These are phyloP conservation scores for Catocala nupta DNA, from an alignment of 2,888 invertebrate genomes.

Conservation along the genomic window DNA sequence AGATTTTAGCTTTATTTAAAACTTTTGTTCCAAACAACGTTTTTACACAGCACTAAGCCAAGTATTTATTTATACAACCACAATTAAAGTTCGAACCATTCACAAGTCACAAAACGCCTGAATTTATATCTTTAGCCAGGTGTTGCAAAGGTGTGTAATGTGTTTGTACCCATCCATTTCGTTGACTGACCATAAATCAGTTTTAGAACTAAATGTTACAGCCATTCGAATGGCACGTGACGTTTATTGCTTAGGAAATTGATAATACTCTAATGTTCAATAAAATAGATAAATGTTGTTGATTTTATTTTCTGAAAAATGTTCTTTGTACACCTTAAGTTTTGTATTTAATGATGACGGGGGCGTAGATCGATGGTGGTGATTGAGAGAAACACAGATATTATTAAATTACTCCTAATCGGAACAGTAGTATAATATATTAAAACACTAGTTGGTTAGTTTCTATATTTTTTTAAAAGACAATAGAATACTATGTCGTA, in stretches of 20 bases:
- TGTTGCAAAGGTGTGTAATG: conserved; percentile 46
- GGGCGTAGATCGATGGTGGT: too few relatives aligned
- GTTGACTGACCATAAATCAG: conserved; percentile 54
- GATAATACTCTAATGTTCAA: conserved; percentile 27
- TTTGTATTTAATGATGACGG: neutral
- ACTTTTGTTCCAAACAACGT: too few relatives aligned
- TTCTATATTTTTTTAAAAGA: too few relatives aligned
- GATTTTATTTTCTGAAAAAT: conserved; percentile 8
- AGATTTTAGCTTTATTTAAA: too few relatives aligned
- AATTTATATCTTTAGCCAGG: conserved; percentile 1
- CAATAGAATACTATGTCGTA: too few relatives aligned
- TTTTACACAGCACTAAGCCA: neutral
- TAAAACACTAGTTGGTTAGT: too few relatives aligned
- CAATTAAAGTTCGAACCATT: conserved; percentile 6
- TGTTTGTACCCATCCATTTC: conserved; percentile 39
- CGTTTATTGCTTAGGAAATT: conserved; percentile 36
- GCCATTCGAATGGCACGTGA: conserved; percentile 29
- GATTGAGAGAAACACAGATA: too few relatives aligned
- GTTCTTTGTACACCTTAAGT: neutral
- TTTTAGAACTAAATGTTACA: conserved; percentile 52
- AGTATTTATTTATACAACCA: conserved; percentile 7
- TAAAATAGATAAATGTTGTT: conserved; percentile 30
- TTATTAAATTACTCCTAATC: too few relatives aligned
- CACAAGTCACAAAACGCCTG: conserved; percentile 3
- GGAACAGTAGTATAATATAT: too few relatives aligned